A percentile compares a stretch with the other conserved stretches of the same genome.
Conservation (phyloP, 1,140 invertebrate genomes). For the Micrasema longulum region DNA sequence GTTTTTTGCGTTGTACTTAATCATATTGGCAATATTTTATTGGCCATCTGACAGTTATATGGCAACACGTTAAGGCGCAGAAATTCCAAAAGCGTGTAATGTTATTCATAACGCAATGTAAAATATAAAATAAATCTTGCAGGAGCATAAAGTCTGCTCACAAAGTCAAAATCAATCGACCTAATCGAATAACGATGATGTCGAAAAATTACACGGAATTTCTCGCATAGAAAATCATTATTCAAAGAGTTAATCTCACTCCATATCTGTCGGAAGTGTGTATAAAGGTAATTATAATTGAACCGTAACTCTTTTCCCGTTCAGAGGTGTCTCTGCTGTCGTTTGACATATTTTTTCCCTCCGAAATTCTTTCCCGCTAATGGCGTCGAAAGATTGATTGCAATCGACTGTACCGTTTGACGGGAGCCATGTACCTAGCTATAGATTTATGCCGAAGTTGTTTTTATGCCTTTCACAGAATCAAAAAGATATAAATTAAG, state of each 20-base stretch:
- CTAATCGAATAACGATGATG: slow-evolving; percentile 45
- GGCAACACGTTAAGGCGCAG: neutral
- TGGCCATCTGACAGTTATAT: neutral
- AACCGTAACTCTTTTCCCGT: slow-evolving; percentile 32
- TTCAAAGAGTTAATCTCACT: slow-evolving; percentile 39
- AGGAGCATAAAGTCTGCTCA: slow-evolving; percentile 8
- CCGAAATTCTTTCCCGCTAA: slow-evolving; percentile 37
- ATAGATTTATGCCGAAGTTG: slow-evolving; percentile 54
- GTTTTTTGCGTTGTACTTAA: too few relatives aligned
- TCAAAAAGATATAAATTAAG: slow-evolving; percentile 53
- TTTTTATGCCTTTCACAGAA: slow-evolving; percentile 51
- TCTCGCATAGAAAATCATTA: slow-evolving; percentile 25
- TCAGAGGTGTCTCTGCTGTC: slow-evolving; percentile 26
- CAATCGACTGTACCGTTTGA: slow-evolving; percentile 46
- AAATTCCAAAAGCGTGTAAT: slow-evolving; percentile 19
- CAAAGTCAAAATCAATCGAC: slow-evolving; percentile 29
- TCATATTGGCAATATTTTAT: too few relatives aligned
- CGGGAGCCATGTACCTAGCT: slow-evolving; percentile 33
- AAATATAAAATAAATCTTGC: neutral
- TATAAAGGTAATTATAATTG: slow-evolving; percentile 50
- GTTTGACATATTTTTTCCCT: slow-evolving; percentile 39
- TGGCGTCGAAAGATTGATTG: slow-evolving; percentile 52
- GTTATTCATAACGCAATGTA: slow-evolving; percentile 5
- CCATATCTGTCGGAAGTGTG: slow-evolving; percentile 40
- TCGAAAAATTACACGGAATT: slow-evolving; percentile 40